A percentile compares a stretch with the other conserved stretches of the same genome.
These are phyloP conservation scores for Crotalus helleri DNA, from an alignment of 2,113 vertebrate genomes.

Conservation along the genomic window DNA sequence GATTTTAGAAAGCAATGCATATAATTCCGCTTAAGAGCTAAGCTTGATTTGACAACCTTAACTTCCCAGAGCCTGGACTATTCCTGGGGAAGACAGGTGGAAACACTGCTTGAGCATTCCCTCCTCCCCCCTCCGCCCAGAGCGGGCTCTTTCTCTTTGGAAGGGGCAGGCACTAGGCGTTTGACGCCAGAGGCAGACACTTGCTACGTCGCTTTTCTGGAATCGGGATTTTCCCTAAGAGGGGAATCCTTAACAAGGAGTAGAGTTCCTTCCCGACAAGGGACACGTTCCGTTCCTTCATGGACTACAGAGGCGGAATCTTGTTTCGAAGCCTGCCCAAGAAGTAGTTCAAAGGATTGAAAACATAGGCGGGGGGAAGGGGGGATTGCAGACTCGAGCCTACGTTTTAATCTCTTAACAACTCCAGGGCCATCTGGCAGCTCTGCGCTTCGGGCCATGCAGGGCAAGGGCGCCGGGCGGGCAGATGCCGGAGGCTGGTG, in stretches of 20 bases:
- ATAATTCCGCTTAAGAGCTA: not conserved
- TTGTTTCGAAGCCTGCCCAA: not conserved
- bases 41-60: not conserved
- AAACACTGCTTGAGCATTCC: not conserved
- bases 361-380: not conserved
- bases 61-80: not conserved
- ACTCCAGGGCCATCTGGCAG: constrained; percentile 9
- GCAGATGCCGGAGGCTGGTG: not conserved
- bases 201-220: not conserved
- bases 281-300: not conserved
- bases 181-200: not conserved
- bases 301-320: not conserved
- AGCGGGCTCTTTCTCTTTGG: not conserved
- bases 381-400: not conserved
- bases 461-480: not conserved
- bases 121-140: not conserved
- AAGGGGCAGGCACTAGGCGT: not conserved
- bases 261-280: not conserved
- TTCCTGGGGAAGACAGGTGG: not conserved
- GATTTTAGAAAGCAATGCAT: not conserved
- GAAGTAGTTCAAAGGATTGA: not conserved
- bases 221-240: not conserved
- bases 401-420: not conserved
- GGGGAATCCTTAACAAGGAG: not conserved
- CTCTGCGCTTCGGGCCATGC: not conserved